Percentiles rank a stretch among this genome's conserved stretches.
phyloP scores from a whole-genome alignment of 2,888 invertebrate species.

The Ornithoptera priamus region DNA sequence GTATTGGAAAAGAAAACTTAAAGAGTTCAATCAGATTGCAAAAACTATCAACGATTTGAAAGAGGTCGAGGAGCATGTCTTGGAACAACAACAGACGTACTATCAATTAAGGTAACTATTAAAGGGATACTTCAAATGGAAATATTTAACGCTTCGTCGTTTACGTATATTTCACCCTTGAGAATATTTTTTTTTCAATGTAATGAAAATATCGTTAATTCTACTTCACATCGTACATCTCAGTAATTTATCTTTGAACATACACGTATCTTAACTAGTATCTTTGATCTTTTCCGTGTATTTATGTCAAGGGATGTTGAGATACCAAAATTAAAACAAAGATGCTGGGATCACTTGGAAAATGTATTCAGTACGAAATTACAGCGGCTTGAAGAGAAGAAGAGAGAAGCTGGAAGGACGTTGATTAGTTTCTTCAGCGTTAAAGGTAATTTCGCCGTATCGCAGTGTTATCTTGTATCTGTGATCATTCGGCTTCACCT shows the following conservation, averaged over 20 bases:
- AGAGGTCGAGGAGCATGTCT: slow-evolving; percentile 39
- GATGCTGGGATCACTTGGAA: slow-evolving; percentile 46
- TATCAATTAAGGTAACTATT: slow-evolving; percentile 39
- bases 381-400: slow-evolving; percentile 39
- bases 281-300: too few relatives aligned
- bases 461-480: too few relatives aligned
- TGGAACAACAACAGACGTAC: slow-evolving; percentile 41
- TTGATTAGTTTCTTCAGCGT: slow-evolving; percentile 56
- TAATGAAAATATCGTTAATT: too few relatives aligned
- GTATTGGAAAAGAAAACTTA: slow-evolving; percentile 47
- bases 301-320: slow-evolving; percentile 40
- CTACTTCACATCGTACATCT: too few relatives aligned
- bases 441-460: slow-evolving; percentile 44
- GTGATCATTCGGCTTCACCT: too few relatives aligned
- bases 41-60: slow-evolving; percentile 42
- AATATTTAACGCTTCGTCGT: too few relatives aligned
- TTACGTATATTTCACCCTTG: too few relatives aligned
- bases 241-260: too few relatives aligned
- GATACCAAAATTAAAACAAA: slow-evolving; percentile 39
- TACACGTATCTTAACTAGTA: too few relatives aligned
- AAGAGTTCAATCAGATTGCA: slow-evolving; percentile 48
- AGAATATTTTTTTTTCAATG: too few relatives aligned
- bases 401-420: slow-evolving; percentile 44
- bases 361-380: slow-evolving; percentile 35
- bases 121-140: too few relatives aligned